Evolutionary conservation across 2,113 vertebrate species (phyloP).

Genomic region (Anseranas semipalmata): DNA sequence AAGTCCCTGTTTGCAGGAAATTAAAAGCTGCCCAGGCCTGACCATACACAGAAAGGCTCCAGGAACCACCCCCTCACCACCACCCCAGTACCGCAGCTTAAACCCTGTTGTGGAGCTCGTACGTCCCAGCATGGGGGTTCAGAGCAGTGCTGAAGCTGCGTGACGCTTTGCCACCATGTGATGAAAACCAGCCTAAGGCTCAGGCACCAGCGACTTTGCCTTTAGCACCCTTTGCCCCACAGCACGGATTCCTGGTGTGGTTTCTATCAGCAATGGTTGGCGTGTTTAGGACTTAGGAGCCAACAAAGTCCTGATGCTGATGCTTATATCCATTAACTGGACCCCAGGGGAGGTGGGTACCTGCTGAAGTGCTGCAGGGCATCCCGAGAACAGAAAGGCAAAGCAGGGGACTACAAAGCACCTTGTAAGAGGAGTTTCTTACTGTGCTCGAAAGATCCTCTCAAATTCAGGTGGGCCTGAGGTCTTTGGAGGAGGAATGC

Average conservation of each 20-base stretch:
- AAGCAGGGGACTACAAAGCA: background rate
- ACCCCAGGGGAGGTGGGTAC: background rate
- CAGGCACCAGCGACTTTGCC: background rate
- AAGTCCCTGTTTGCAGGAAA: background rate
- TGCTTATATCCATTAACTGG: background rate
- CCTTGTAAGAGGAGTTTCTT: conserved; percentile 46
- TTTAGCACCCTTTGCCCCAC: background rate
- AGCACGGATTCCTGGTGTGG: background rate
- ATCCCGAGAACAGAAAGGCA: background rate
- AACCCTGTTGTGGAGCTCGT: background rate
- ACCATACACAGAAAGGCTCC: background rate
- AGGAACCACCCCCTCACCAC: background rate
- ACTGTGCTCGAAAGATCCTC: conserved; percentile 92
- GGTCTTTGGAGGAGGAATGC: conserved; percentile 82
- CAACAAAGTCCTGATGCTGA: background rate
- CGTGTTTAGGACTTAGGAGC: background rate
- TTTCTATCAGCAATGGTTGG: background rate
- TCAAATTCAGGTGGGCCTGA: conserved; percentile 87
- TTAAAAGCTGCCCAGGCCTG: background rate
- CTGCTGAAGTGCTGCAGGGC: background rate
- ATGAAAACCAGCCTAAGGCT: background rate
- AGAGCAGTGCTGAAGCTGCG: background rate
- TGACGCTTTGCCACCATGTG: background rate
- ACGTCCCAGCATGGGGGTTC: background rate
- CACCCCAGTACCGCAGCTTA: background rate